Conservation (phyloP, 1,140 invertebrate genomes). For the Papilio xuthus region DNA sequence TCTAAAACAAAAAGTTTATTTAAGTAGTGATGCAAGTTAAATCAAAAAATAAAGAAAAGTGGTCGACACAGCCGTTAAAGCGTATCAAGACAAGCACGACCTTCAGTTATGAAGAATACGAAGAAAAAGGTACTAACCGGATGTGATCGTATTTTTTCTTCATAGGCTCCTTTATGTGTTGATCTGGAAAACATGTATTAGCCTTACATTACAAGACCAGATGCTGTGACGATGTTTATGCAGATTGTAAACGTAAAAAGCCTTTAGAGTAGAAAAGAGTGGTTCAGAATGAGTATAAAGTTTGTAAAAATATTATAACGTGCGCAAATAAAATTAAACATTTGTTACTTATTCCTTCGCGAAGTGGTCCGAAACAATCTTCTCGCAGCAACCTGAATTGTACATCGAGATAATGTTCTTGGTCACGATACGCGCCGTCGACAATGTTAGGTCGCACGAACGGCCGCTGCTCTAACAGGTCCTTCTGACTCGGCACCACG, state of each 20-base stretch:
- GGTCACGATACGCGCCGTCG: conserved; percentile 83
- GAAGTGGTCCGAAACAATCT: conserved; percentile 85
- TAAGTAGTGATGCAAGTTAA: conserved; percentile 32
- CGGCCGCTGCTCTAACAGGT: conserved; percentile 59
- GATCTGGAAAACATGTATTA: conserved; percentile 47
- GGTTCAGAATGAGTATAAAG: too few relatives aligned
- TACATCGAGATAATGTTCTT: conserved; percentile 89
- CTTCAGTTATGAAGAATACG: too few relatives aligned
- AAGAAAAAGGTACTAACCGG: conserved; percentile 55
- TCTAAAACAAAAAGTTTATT: conserved; percentile 52
- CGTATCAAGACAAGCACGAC: too few relatives aligned
- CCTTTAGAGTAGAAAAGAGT: too few relatives aligned
- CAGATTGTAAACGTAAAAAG: too few relatives aligned
- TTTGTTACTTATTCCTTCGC: conserved; percentile 79
- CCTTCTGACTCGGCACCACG: conserved; percentile 69
- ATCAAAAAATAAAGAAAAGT: too few relatives aligned
- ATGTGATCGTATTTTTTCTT: conserved; percentile 56
- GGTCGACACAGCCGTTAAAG: too few relatives aligned
- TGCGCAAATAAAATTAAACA: background rate
- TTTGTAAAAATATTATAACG: conserved; percentile 46
- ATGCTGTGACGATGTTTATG: too few relatives aligned
- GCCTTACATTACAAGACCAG: too few relatives aligned
- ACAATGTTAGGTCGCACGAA: conserved; percentile 84
- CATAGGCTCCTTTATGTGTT: conserved; percentile 48
- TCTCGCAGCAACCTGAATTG: conserved; percentile 90